Base-by-base conservation (phyloP, 1,140 invertebrate genomes). In the Listronotus oregonensis region DNA sequence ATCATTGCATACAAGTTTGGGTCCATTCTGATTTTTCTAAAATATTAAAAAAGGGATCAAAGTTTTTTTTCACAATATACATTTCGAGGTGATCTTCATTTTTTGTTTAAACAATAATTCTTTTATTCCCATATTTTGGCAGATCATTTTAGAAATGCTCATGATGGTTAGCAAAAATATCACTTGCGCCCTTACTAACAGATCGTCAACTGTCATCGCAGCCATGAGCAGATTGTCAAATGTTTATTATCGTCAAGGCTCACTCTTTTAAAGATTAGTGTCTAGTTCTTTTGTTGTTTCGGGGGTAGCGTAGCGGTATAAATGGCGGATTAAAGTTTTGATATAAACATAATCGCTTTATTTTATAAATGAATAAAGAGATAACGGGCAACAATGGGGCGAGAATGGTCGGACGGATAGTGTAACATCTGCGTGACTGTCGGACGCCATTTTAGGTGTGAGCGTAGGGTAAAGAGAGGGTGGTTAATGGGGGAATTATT, bases 251-350 rank as follows among this genome's bases (percentile, higher is more conserved):
- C 51, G 15, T 14, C 37, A 51, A 10, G 8, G 49, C 49, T 17
- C 8, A 54, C 34, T 54, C 51, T 56, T 43, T 56, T 56, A 31
- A 15, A 56, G 54, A 56, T 56, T 56, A 56, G 37, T 17, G 54
- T 43, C 37, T 56, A 56, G 40, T 27, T 12, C 55, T 50, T 51
- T 65, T 56, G 63, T 56, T 58, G 15, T 27, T 11, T 39, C 32
- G n/a, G 49, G 63, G 63, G 54, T 51, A 52, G 55, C 17, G 55
- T 34, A 52, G 40, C 44, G 50, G 40, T 32, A 58, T 58, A 65
- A n/a, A 65, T 65, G 63, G 63, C 63, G 63, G 63, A 65, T 65
- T 65, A 65, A 58, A 58, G 39, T 64, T 56, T 49, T 40, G 56
- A 50, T 40, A 21, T 56, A 49, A 37, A 57, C 55, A 21, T 65